Conservation (phyloP, 2,113 vertebrate species). For the Dicrurus megarhynchus region DNA sequence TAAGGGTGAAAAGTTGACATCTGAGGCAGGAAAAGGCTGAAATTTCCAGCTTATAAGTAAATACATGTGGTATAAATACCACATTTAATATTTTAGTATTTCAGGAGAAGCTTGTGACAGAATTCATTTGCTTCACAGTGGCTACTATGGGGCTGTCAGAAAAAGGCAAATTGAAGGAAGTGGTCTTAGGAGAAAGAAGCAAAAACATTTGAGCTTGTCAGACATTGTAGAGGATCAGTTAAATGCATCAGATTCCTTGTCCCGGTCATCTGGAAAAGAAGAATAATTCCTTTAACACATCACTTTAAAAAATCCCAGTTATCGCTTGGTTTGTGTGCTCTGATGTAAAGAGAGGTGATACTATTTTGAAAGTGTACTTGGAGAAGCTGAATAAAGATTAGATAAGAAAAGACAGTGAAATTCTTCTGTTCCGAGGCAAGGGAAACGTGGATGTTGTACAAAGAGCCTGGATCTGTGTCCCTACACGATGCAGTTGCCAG, state of each 20-base stretch:
- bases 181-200: background rate
- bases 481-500: rapidly evolving
- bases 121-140: background rate
- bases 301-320: background rate
- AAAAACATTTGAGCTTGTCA: background rate
- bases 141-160: background rate
- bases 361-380: background rate
- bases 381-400: background rate
- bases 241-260: background rate
- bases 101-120: background rate
- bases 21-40: background rate
- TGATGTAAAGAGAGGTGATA: background rate
- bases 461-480: background rate
- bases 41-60: background rate
- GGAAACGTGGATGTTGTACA: background rate
- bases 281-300: background rate
- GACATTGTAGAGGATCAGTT: background rate
- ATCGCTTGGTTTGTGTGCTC: background rate
- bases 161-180: background rate
- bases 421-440: background rate
- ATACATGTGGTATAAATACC: background rate
- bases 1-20: background rate
- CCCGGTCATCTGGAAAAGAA: background rate
- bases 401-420: background rate
- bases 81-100: background rate